These are phyloP conservation scores for Spodoptera littoralis DNA, from an alignment of 2,888 invertebrate genomes.

Conservation along the genomic window DNA sequence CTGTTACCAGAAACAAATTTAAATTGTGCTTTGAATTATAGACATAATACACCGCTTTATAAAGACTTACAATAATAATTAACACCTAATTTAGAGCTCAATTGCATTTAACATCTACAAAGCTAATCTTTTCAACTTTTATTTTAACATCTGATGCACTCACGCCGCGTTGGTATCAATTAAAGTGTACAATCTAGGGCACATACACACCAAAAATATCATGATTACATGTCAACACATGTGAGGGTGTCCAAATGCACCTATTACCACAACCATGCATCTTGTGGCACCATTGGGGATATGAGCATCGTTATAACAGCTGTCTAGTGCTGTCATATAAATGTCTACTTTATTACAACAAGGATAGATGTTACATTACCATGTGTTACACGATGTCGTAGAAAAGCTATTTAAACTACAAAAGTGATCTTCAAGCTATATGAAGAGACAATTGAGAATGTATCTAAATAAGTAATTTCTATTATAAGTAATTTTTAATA, in stretches of 20 bases:
- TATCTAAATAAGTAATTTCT: constrained; percentile 14
- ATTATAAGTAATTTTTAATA: too few relatives aligned
- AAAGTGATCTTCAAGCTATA: constrained; percentile 31
- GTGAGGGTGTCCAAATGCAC: constrained; percentile 52
- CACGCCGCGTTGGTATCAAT: constrained; percentile 47
- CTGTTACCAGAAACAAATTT: too few relatives aligned
- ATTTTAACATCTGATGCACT: constrained; percentile 6
- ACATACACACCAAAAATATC: constrained; percentile 43
- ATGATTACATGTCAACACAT: constrained; percentile 52
- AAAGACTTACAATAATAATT: too few relatives aligned
- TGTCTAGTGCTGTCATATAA: constrained; percentile 36
- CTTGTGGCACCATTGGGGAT: constrained; percentile 36
- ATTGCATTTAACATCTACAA: too few relatives aligned
- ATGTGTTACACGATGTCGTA: constrained; percentile 26
- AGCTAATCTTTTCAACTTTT: constrained; percentile 5
- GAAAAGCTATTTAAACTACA: constrained; percentile 46
- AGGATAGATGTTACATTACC: constrained; percentile 15
- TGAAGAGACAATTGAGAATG: constrained; percentile 24
- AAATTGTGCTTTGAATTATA: too few relatives aligned
- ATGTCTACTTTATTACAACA: constrained; percentile 26
- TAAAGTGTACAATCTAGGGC: constrained; percentile 38
- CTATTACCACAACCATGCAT: constrained; percentile 43
- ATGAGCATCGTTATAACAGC: constrained; percentile 40
- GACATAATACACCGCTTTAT: too few relatives aligned
- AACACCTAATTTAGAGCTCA: too few relatives aligned